Percentiles rank a stretch among this genome's conserved stretches.
phyloP scores from a whole-genome alignment of 2,113 vertebrate genomes.

The Xenotilapia longispinis region DNA sequence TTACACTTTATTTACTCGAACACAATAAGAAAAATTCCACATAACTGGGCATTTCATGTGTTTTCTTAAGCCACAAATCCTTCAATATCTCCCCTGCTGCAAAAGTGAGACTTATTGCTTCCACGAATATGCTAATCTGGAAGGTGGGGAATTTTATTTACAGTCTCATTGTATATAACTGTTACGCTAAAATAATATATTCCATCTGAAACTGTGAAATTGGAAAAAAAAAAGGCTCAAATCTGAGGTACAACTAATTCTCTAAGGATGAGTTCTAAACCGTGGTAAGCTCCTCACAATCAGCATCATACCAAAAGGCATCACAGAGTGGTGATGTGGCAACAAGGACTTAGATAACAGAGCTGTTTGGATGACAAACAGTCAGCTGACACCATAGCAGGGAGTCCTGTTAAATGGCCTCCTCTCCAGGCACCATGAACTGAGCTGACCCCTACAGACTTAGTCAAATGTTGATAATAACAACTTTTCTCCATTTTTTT shows the following conservation, averaged over 20 bases:
- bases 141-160: constrained; percentile 26
- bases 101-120: not conserved
- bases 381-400: constrained; percentile 18
- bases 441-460: constrained; percentile 5
- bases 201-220: not conserved
- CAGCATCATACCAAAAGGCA: not conserved
- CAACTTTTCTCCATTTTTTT: not conserved
- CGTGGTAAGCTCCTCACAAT: not conserved
- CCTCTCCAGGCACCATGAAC: constrained; percentile 3
- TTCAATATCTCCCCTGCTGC: constrained; percentile 5
- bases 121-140: constrained; percentile 36
- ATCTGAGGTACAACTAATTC: not conserved
- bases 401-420: constrained; percentile 2
- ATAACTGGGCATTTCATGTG: constrained; percentile 12
- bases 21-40: constrained; percentile 26
- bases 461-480: constrained; percentile 3
- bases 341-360: constrained; percentile 33
- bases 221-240: not conserved
- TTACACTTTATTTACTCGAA: constrained; percentile 17
- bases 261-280: not conserved
- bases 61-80: constrained; percentile 25
- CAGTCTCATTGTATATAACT: not conserved
- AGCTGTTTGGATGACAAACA: constrained; percentile 47
- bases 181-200: not conserved
- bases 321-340: constrained; percentile 27